phyloP scores from a whole-genome alignment of 2,797 vertebrate genomes.

The Capromys pilorides region DNA sequence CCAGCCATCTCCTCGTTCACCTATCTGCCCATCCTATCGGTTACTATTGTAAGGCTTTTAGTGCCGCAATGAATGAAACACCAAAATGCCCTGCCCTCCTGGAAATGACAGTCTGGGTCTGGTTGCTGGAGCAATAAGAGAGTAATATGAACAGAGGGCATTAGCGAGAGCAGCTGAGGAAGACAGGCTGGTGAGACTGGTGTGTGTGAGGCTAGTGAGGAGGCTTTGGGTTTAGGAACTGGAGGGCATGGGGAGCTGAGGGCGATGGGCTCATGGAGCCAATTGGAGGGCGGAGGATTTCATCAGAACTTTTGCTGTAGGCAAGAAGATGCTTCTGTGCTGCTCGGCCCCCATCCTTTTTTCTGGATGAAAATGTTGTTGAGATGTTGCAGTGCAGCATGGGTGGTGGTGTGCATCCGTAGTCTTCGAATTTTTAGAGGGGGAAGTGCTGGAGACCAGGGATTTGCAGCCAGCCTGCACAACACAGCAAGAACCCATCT shows the following conservation, averaged over 20 bases:
- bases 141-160: too few relatives aligned
- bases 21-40: fast-evolving
- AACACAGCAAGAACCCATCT: background rate
- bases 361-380: background rate
- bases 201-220: background rate
- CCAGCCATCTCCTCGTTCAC: background rate
- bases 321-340: background rate
- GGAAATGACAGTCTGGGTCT: background rate
- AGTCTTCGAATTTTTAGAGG: background rate
- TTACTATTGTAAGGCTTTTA: background rate
- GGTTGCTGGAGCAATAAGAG: background rate
- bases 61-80: background rate
- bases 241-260: too few relatives aligned
- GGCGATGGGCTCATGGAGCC: background rate
- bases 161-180: background rate
- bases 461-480: background rate
- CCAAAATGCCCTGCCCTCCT: background rate
- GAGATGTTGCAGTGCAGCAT: background rate
- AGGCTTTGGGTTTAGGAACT: background rate
- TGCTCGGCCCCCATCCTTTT: background rate
- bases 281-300: background rate
- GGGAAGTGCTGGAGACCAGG: background rate
- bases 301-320: background rate
- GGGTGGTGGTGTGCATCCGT: background rate
- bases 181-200: background rate